Conservation (phyloP, 2,797 vertebrate species). For the Aratinga solstitialis region DNA sequence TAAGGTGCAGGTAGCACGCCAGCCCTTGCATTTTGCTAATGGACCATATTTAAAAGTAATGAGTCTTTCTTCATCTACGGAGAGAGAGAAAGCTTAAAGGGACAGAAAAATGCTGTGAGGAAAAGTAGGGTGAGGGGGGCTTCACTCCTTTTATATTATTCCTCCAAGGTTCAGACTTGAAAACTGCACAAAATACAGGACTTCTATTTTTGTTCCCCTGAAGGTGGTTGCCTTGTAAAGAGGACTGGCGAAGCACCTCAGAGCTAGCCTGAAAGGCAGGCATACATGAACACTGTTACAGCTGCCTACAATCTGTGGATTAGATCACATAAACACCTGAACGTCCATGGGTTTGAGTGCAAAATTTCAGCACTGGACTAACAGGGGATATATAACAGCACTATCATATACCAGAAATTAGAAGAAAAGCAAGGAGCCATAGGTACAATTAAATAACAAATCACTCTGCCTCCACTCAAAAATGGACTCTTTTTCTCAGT, state of each 20-base stretch:
- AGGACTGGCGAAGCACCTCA: background rate
- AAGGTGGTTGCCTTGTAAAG: background rate
- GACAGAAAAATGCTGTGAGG: background rate
- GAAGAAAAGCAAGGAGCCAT: background rate
- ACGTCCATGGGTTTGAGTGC: background rate
- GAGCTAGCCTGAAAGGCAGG: background rate
- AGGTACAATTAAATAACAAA: background rate
- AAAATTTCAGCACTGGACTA: background rate
- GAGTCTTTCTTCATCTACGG: background rate
- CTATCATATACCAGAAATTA: background rate
- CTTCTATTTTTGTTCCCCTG: background rate
- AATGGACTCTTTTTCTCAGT: background rate
- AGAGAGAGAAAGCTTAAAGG: background rate
- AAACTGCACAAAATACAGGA: background rate
- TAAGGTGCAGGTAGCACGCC: background rate
- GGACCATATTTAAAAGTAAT: background rate
- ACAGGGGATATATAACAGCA: background rate
- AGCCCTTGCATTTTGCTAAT: background rate
- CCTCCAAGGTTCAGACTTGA: background rate
- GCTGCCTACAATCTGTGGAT: background rate
- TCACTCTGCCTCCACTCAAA: background rate
- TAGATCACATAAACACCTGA: background rate
- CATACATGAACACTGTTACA: background rate
- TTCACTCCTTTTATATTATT: background rate
- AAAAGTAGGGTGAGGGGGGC: rapidly evolving